Conservation (phyloP, 2,113 vertebrate species). For the Peucedramus taeniatus region DNA sequence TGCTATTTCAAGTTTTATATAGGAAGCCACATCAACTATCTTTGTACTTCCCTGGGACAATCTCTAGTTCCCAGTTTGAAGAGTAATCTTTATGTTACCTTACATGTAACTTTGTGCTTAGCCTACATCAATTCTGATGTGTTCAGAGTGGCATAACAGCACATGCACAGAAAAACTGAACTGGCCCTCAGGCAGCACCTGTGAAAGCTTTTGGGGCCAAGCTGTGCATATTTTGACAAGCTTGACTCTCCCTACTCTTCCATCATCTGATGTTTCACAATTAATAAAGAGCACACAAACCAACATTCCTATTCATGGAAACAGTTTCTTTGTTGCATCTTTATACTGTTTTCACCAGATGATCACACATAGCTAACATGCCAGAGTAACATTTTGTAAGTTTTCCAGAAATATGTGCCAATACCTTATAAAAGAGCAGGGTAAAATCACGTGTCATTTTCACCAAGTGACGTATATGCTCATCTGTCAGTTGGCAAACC, state of each 20-base stretch:
- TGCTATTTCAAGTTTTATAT: neutral
- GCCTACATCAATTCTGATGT: neutral
- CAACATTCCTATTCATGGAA: neutral
- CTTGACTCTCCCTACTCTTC: neutral
- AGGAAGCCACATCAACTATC: neutral
- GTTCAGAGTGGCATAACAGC: neutral
- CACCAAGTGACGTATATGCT: conserved; percentile 81
- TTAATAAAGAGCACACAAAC: neutral
- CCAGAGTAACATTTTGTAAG: neutral
- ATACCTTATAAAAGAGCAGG: conserved; percentile 92
- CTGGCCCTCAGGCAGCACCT: neutral
- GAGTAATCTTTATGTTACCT: neutral
- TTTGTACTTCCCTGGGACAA: neutral
- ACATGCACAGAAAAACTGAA: neutral
- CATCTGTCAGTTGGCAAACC: conserved; percentile 81
- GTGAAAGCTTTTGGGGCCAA: neutral
- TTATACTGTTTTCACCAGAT: neutral
- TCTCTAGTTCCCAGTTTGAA: neutral
- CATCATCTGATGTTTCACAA: neutral
- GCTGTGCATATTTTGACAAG: neutral
- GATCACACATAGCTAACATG: neutral
- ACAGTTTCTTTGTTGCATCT: neutral
- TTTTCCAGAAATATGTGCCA: neutral
- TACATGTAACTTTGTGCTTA: neutral
- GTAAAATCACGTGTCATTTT: conserved; percentile 91